Evolutionary conservation across 2,113 vertebrate genomes (phyloP).

Genomic region (Bufo gargarizans): DNA sequence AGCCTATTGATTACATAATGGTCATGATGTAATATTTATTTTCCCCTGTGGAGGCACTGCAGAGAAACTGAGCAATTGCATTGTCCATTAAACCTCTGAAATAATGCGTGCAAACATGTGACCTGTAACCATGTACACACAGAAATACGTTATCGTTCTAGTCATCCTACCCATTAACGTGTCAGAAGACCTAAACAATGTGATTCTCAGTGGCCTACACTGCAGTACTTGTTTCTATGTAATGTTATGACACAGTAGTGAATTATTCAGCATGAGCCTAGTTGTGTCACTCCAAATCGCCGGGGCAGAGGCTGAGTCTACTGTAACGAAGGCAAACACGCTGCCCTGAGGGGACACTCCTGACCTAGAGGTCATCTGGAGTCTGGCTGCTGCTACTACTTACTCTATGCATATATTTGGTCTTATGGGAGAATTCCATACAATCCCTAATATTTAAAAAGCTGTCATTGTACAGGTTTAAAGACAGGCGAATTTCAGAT

Average conservation of each 20-base stretch:
- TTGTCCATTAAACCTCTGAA: neutral
- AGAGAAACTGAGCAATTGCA: neutral
- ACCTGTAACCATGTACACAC: neutral
- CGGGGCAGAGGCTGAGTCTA: neutral
- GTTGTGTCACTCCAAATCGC: conserved; percentile 3
- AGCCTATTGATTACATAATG: neutral
- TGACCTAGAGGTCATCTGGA: neutral
- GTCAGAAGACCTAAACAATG: neutral
- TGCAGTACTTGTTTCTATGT: neutral
- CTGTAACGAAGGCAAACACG: neutral
- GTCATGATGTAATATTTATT: neutral
- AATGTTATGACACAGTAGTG: neutral
- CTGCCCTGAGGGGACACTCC: neutral
- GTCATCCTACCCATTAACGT: neutral
- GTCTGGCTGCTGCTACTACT: conserved; percentile 4
- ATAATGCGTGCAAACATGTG: neutral
- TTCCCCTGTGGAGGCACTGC: no score
- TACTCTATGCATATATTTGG: neutral
- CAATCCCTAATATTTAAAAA: neutral
- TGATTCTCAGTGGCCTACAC: neutral
- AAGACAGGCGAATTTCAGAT: neutral
- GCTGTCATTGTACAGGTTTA: neutral
- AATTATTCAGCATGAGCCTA: conserved; percentile 20
- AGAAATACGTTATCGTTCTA: neutral
- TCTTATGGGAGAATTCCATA: neutral